Conservation (phyloP, 1,140 invertebrate species). For the Grapholita molesta region DNA sequence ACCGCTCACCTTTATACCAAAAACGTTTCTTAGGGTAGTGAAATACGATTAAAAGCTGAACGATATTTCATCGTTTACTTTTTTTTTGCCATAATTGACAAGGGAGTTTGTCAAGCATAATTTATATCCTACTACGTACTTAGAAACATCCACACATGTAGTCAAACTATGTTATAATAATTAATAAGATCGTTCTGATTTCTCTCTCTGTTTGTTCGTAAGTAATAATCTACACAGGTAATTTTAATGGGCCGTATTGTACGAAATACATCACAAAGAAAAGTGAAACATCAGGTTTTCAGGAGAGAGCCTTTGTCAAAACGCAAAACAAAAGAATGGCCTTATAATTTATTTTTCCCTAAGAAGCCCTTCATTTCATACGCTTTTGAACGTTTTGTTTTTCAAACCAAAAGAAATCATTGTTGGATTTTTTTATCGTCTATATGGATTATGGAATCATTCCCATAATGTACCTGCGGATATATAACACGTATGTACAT, state of each 20-base stretch:
- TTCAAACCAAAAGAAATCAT: not conserved
- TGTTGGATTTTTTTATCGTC: not conserved
- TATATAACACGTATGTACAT: no score
- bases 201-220: not conserved
- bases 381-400: not conserved
- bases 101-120: no score
- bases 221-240: slow-evolving; percentile 1
- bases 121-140: no score
- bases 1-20: no score
- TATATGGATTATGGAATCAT: no score
- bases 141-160: no score
- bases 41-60: no score
- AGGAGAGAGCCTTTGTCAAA: not conserved
- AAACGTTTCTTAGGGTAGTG: no score
- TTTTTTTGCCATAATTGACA: no score
- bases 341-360: slow-evolving; percentile 1
- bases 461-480: no score
- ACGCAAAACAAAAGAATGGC: slow-evolving; percentile 7
- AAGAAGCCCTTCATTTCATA: slow-evolving; percentile 9
- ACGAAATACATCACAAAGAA: slow-evolving; percentile 10
- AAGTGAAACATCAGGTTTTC: slow-evolving; percentile 12
- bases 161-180: not conserved
- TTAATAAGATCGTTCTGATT: no score
- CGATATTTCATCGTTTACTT: no score
- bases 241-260: slow-evolving; percentile 8